Conservation (phyloP, 2,113 vertebrate genomes). For the Neopipo cinnamomea region DNA sequence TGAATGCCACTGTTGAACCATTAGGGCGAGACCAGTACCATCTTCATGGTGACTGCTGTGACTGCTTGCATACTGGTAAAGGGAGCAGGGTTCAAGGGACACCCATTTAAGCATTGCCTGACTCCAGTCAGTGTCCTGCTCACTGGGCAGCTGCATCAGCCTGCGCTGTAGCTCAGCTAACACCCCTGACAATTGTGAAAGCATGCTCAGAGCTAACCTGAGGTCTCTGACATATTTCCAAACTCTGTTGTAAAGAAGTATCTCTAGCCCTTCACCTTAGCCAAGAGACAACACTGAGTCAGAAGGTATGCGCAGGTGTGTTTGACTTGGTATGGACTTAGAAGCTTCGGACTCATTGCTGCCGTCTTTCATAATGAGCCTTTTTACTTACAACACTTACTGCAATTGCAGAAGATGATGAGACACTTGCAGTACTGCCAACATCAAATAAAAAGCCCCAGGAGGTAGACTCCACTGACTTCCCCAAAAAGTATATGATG, state of each 20-base stretch:
- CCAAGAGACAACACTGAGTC: neutral
- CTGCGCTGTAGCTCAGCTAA: accelerated
- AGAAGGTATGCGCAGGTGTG: neutral
- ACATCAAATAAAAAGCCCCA: neutral
- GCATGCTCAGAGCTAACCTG: neutral
- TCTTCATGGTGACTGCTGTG: neutral
- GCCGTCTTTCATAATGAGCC: neutral
- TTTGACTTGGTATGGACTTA: neutral
- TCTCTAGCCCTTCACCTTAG: neutral
- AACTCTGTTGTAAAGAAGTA: neutral
- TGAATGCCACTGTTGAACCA: accelerated
- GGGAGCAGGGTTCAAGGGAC: neutral
- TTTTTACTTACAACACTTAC: neutral
- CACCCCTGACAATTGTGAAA: neutral
- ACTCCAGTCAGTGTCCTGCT: neutral
- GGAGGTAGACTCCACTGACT: accelerated
- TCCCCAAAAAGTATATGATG: neutral
- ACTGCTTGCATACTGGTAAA: neutral
- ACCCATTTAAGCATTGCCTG: accelerated
- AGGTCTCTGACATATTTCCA: neutral
- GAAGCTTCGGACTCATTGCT: neutral
- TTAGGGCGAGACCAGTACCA: accelerated
- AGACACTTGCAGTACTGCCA: neutral
- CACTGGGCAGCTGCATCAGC: neutral
- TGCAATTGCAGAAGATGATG: neutral